A percentile compares a stretch with the other conserved stretches of the same genome.
Evolutionary conservation across 2,888 invertebrate genomes (phyloP).

Genomic region (Sepioteuthis lessoniana): DNA sequence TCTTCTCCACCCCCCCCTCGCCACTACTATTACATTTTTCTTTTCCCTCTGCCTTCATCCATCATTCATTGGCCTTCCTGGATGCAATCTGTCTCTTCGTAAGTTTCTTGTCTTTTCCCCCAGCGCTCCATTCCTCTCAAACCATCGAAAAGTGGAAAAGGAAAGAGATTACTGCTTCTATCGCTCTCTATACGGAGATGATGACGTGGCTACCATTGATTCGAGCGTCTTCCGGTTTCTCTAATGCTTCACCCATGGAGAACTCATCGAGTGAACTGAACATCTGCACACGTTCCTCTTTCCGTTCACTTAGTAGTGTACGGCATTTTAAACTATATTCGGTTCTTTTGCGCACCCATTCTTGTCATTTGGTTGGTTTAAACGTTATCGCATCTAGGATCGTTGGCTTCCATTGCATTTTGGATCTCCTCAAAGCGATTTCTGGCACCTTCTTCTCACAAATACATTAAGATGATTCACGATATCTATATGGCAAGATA

Average conservation of each 20-base stretch:
- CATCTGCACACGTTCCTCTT: not conserved
- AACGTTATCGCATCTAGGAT: not conserved
- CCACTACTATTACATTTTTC: not conserved
- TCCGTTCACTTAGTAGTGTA: not conserved
- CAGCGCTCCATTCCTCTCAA: not conserved
- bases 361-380: not conserved
- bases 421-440: not conserved
- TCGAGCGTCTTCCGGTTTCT: not conserved
- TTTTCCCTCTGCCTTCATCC: not conserved
- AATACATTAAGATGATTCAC: not conserved
- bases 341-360: not conserved
- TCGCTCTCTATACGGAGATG: not conserved
- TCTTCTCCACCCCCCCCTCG: not conserved
- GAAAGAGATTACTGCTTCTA: not conserved
- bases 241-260: slow-evolving; percentile 16
- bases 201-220: not conserved
- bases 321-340: not conserved
- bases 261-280: slow-evolving; percentile 5
- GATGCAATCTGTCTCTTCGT: slow-evolving; percentile 18
- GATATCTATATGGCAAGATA: not conserved
- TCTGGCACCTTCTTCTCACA: too few relatives aligned
- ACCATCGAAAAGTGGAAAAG: not conserved
- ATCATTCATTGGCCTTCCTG: not conserved
- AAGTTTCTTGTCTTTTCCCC: not conserved
- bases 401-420: not conserved